Base-by-base conservation (phyloP, 2,888 invertebrate genomes). In the Crepidodera aurea region DNA sequence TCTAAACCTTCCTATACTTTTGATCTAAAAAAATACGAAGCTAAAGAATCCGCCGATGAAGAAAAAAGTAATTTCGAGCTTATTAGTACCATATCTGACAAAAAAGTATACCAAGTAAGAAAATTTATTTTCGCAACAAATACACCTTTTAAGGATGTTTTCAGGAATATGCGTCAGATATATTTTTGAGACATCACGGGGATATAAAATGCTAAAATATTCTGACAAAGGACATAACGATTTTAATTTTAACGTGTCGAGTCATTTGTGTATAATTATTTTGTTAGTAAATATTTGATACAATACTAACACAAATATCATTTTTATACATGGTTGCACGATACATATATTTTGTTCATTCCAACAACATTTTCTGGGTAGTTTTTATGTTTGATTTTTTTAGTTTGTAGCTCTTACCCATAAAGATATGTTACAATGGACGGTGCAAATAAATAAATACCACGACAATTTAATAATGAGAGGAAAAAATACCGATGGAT, bases 381-480 rank as follows among this genome's bases (percentile, higher is more conserved):
- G n/a, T n/a, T n/a, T 46, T 34, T 22, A 15, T 51, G 13, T 29
- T 39, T 54, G 57, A 29, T 50, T 50, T 32, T 69, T 70, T 57
- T 60, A 77, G 77, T 77, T 77, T 61, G 54, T 69, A 27, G 75
- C 75, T 2, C 60, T 62, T 15, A 74, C 75, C 6, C 65, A 64
- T 42, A 75, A 77, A 62, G 77, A 77, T 51, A 73, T 73, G 74
- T 55, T 69, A 10, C 75, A 77, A 59, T 77, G 77, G 77, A 68
- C 72, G 16, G 53, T 64, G 5, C 67, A 67, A 12, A 76, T 77
- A 8, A 75, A 75, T 55, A 67, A 51, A 62, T 64, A 62, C 34
- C 66, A 73, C 37, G 68, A 71, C 25, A 55, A 46, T 18, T 19
- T 46, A 7, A 32, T 64, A n/a, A 16, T 56, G 37, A 46, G 16